phyloP scores from a whole-genome alignment of 2,797 vertebrate species.

The Coluber constrictor region DNA sequence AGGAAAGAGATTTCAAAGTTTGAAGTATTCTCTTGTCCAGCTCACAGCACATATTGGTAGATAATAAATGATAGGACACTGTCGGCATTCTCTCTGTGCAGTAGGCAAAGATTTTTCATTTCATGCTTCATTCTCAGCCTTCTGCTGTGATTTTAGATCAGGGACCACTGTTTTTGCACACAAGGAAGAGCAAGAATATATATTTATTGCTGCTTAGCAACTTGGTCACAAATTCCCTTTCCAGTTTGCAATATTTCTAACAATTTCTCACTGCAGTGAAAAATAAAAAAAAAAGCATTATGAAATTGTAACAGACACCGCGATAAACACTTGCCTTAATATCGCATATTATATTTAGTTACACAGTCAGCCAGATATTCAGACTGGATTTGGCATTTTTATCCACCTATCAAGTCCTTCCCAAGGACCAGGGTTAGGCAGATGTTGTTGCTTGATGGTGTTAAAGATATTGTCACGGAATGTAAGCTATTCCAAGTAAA shows the following conservation, averaged over 20 bases:
- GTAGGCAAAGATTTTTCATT: conserved; percentile 48
- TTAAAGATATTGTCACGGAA: not conserved
- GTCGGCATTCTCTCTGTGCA: conserved; percentile 16
- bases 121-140: conserved; percentile 52
- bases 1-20: not conserved
- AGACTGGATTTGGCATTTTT: not conserved
- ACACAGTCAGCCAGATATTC: not conserved
- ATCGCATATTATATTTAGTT: not conserved
- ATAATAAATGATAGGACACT: conserved; percentile 32
- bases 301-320: not conserved
- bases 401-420: not conserved
- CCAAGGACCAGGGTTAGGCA: not conserved
- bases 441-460: not conserved
- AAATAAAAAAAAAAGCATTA: not conserved
- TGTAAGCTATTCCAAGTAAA: not conserved
- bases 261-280: not conserved
- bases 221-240: conserved; percentile 17
- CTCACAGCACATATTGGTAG: conserved; percentile 6
- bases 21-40: conserved; percentile 3
- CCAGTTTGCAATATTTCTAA: not conserved
- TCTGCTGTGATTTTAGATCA: conserved; percentile 38
- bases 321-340: not conserved
- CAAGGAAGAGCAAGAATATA: conserved; percentile 23
- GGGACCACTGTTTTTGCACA: conserved; percentile 6
- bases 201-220: conserved; percentile 36